Evolutionary conservation across 1,140 invertebrate species (phyloP).

Genomic region (Zophobas atratus): DNA sequence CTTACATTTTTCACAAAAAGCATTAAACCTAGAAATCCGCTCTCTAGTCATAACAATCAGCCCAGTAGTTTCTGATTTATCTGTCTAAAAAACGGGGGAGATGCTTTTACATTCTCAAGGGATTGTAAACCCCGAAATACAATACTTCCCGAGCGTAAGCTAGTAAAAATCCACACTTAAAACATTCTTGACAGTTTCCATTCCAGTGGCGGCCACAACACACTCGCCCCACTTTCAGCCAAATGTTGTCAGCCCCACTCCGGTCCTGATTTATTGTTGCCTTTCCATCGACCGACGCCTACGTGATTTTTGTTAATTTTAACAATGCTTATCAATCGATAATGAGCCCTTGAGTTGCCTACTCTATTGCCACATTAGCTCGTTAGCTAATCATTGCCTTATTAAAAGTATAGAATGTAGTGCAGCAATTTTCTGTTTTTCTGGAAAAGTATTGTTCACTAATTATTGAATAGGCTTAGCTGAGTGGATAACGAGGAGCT

Average conservation of each 20-base stretch:
- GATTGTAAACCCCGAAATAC: too few relatives aligned
- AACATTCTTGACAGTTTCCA: background rate
- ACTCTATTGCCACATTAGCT: background rate
- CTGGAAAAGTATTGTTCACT: background rate
- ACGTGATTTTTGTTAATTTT: background rate
- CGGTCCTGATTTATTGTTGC: background rate
- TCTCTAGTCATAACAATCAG: too few relatives aligned
- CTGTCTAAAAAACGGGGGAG: too few relatives aligned
- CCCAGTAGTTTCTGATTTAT: too few relatives aligned
- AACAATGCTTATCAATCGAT: background rate
- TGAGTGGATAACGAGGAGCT: constrained; percentile 9
- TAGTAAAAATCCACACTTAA: too few relatives aligned
- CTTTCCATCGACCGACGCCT: constrained; percentile 1
- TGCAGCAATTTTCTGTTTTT: constrained; percentile 8
- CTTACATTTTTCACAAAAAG: too few relatives aligned
- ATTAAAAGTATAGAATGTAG: background rate
- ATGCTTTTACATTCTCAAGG: too few relatives aligned
- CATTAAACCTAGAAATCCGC: too few relatives aligned
- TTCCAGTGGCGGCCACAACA: background rate
- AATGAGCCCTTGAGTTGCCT: background rate
- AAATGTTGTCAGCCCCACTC: background rate
- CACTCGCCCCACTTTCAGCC: background rate
- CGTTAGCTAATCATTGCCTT: background rate
- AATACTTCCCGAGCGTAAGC: too few relatives aligned
- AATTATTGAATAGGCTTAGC: background rate